Evolutionary conservation across 2,797 vertebrate species (phyloP), one percentile per base, ranked within the genome.

Genomic region (Toxotes lorentzi): DNA sequence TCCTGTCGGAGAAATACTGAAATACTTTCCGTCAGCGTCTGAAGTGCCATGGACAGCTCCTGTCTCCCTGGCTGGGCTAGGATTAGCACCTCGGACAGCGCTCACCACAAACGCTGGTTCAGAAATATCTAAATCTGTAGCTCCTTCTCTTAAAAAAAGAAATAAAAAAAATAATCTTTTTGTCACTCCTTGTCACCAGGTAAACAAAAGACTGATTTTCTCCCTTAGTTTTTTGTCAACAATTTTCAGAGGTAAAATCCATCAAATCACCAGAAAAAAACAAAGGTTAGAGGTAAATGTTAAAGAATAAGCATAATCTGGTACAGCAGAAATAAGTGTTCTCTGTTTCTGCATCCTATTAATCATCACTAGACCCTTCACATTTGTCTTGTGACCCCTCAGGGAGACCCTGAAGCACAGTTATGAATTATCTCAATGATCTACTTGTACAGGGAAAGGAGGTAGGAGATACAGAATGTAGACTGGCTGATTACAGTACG

Each of bases 31-130:
- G 5, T 11, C n/a, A 4, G 3, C 16, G 23, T 41, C 13, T 48
- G 2, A 38, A 10, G 24, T 4, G 2, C 47, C 53, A 19, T 11
- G 9, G 69, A 63, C 60, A 86, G 65, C 58, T 72, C 72, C 45
- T 27, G 30, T 2, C 6, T 21, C 11, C 1, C 43, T 16, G 12
- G 11, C 73, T 41, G 35, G 1, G 54, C 8, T 48, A 57, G 54
- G 75, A 66, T 82, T 76, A 88, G 76, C 66, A 75, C 76, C 79
- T 0, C 56, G 84, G 76, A 88, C 76, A 82, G 81, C 73, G 2
- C 0, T n/a, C 24, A 48, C 56, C 35, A 54, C 19, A 45, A 43
- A 54, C 50, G 0, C 41, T 24, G 14, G 2, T 4, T 17, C 53
- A 48, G 3, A 23, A 24, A n/a, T 1, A 47, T 47, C 19, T 23